A percentile compares a stretch with the other conserved stretches of the same genome.
Evolutionary conservation across 2,113 vertebrate genomes (phyloP).

Genomic region (Carassius auratus): DNA sequence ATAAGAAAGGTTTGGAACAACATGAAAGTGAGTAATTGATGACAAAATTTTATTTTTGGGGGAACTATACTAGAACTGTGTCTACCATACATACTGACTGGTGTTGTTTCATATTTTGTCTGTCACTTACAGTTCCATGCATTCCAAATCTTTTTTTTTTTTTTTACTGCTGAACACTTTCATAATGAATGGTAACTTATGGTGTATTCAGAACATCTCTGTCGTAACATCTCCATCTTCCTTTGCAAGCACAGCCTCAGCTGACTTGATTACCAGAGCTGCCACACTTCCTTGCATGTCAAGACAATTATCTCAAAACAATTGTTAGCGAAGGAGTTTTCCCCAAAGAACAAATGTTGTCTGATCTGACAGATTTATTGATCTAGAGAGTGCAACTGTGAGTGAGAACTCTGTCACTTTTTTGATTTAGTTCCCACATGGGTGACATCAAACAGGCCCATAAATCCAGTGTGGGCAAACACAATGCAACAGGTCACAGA

Average conservation of each 20-base stretch:
- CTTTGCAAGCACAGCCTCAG: background rate
- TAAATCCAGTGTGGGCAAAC: slow-evolving; percentile 53
- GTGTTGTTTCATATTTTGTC: no score
- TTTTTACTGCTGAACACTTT: background rate
- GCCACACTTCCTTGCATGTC: slow-evolving; percentile 9
- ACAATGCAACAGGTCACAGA: slow-evolving; percentile 51
- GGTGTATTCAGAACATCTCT: background rate
- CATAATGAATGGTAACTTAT: background rate
- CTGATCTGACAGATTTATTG: slow-evolving; percentile 56
- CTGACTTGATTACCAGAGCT: background rate
- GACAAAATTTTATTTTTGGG: no score
- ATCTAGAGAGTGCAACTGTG: slow-evolving; percentile 31
- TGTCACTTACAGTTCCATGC: no score
- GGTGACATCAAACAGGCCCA: slow-evolving; percentile 49
- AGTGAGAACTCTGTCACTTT: slow-evolving; percentile 51
- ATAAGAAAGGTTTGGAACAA: no score
- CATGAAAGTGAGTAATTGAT: no score
- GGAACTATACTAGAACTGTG: no score
- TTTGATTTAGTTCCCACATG: slow-evolving; percentile 48
- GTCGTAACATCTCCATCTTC: background rate
- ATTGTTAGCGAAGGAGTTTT: slow-evolving; percentile 1
- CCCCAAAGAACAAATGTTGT: slow-evolving; percentile 45
- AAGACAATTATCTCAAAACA: slow-evolving; percentile 20
- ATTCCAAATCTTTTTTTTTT: no score
- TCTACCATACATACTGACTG: no score